These are phyloP conservation scores for Beris chalybata DNA, from an alignment of 2,888 invertebrate genomes.

Conservation along the genomic window DNA sequence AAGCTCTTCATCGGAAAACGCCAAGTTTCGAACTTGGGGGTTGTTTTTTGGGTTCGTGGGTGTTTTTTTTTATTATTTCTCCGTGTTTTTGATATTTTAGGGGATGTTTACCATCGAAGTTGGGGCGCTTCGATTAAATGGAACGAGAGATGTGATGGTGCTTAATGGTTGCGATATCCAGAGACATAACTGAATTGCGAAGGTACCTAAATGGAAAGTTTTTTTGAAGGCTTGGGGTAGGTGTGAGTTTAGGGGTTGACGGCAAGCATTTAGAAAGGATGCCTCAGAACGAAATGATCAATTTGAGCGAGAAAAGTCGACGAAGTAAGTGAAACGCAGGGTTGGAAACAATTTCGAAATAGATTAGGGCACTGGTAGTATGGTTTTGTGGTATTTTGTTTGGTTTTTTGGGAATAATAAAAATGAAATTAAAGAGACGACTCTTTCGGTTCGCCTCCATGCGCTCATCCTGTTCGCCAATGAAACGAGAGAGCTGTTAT, in stretches of 20 bases:
- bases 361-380: conserved; percentile 20
- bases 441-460: neutral
- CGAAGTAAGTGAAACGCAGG: conserved; percentile 19
- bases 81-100: conserved; percentile 22
- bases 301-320: conserved; percentile 22
- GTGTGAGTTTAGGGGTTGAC: neutral
- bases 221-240: conserved; percentile 11
- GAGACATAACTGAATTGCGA: conserved; percentile 32
- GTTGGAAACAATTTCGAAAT: conserved; percentile 17
- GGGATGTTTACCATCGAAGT: conserved; percentile 19
- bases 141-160: conserved; percentile 29
- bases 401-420: conserved; percentile 13
- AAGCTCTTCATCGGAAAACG: too few species aligned
- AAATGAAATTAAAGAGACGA: conserved; percentile 2
- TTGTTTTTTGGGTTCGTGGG: too few species aligned
- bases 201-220: conserved; percentile 28
- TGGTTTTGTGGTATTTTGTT: conserved; percentile 3
- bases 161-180: conserved; percentile 29
- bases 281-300: conserved; percentile 27
- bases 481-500: neutral
- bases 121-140: conserved; percentile 28
- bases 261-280: conserved; percentile 10
- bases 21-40: too few species aligned
- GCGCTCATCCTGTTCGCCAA: neutral
- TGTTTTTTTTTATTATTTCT: neutral